These are phyloP conservation scores for Cirrhinus mrigala DNA, from an alignment of 2,797 vertebrate genomes.

Conservation along the genomic window DNA sequence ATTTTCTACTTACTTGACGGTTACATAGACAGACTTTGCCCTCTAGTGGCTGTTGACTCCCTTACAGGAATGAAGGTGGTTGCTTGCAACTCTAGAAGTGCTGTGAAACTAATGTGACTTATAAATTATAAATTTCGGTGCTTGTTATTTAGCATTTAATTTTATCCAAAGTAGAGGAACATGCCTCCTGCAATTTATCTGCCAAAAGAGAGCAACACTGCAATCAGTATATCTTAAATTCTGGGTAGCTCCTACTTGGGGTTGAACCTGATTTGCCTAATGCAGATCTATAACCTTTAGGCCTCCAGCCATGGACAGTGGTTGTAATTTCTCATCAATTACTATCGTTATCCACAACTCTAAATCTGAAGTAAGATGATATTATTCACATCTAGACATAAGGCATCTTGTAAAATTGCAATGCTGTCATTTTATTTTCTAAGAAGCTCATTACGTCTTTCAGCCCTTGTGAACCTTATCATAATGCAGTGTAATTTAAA, in stretches of 20 bases:
- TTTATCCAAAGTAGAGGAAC: not conserved
- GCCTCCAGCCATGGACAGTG: not conserved
- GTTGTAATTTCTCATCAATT: not conserved
- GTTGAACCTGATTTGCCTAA: not conserved
- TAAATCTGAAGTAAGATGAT: not conserved
- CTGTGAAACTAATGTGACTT: not conserved
- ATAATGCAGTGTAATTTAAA: not conserved
- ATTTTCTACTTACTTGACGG: not conserved
- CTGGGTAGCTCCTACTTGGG: not conserved
- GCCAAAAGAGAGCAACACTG: not conserved
- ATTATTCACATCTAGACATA: not conserved
- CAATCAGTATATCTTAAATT: not conserved
- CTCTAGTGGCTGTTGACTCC: constrained; percentile 55
- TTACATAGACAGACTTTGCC: constrained; percentile 51
- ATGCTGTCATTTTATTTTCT: not conserved
- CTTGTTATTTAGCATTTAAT: constrained; percentile 10
- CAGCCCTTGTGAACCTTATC: not conserved
- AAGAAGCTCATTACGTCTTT: not conserved
- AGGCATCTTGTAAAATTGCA: not conserved
- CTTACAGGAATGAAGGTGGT: not conserved
- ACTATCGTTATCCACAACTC: not conserved
- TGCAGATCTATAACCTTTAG: not conserved
- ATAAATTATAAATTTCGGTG: not conserved
- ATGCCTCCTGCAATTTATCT: not conserved
- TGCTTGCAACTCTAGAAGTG: not conserved